Conservation (phyloP, 1,140 invertebrate species). For the Steinernema feltiae region DNA sequence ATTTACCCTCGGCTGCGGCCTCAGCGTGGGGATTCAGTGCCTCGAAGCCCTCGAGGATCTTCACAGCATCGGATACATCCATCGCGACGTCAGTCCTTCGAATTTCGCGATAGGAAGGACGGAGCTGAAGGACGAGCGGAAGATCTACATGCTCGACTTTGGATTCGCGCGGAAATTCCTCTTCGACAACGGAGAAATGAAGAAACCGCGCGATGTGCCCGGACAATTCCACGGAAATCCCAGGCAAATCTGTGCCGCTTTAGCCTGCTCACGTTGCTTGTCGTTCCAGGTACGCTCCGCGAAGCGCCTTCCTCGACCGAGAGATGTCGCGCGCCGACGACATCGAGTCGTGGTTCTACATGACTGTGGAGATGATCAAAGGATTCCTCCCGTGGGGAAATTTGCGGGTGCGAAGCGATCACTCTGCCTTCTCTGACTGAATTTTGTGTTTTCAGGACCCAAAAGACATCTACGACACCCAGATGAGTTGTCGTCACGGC, state of each 20-base stretch:
- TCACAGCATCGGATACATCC: constrained; percentile 31
- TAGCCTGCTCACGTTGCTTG: no score
- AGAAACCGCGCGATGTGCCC: constrained; percentile 21
- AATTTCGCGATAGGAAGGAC: constrained; percentile 31
- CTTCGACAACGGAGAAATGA: constrained; percentile 22
- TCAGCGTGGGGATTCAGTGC: constrained; percentile 28
- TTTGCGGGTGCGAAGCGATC: background rate
- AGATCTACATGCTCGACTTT: constrained; percentile 34
- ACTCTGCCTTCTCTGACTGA: background rate
- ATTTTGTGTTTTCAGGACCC: constrained; percentile 20
- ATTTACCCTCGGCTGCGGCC: constrained; percentile 22
- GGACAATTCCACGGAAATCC: constrained; percentile 22
- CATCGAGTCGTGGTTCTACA: constrained; percentile 34
- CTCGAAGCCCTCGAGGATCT: constrained; percentile 29
- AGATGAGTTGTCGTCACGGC: constrained; percentile 17
- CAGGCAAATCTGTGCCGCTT: no score
- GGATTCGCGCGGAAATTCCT: constrained; percentile 25
- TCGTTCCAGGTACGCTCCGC: constrained; percentile 20
- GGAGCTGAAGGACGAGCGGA: constrained; percentile 17
- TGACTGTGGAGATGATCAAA: constrained; percentile 30
- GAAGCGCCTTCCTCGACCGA: constrained; percentile 10
- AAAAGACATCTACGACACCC: constrained; percentile 27
- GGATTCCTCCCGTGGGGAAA: constrained; percentile 30
- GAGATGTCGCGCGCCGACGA: constrained; percentile 29
- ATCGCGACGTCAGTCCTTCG: constrained; percentile 29